Conservation (phyloP, 2,797 vertebrate genomes). For the Lepus oiostolus region DNA sequence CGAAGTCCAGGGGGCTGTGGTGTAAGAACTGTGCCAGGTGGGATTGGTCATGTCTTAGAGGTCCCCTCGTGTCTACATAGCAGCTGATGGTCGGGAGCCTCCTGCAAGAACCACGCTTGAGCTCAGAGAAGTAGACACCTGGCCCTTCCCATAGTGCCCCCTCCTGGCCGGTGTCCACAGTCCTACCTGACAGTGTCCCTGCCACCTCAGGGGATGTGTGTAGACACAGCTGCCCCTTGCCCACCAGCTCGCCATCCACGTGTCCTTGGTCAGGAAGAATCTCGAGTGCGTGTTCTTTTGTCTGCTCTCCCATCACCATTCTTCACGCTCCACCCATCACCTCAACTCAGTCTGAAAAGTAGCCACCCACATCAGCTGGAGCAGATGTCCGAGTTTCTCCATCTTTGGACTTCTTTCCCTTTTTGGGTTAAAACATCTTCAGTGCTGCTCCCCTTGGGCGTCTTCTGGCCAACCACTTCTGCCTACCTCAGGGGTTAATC, state of each 20-base stretch:
- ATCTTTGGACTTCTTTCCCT: not conserved
- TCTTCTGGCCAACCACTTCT: not conserved
- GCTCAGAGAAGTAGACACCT: not conserved
- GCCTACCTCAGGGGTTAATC: not conserved
- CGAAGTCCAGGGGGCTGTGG: not conserved
- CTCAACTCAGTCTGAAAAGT: not conserved
- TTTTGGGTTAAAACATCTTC: not conserved
- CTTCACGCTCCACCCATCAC: not conserved
- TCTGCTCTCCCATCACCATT: not conserved
- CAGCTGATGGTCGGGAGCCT: not conserved
- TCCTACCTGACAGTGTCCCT: not conserved
- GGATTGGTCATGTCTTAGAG: not conserved
- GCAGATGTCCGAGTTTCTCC: not conserved
- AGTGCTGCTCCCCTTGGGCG: not conserved
- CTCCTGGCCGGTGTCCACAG: not conserved
- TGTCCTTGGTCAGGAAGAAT: not conserved
- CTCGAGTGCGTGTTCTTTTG: not conserved
- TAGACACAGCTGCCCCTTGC: not conserved
- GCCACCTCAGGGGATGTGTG: not conserved
- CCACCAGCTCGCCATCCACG: no score
- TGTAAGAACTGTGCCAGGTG: not conserved
- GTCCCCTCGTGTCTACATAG: not conserved
- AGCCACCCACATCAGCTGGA: not conserved
- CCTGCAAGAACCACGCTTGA: not conserved
- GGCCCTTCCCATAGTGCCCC: not conserved